Percentiles rank a stretch among this genome's conserved stretches.
Evolutionary conservation across 2,113 vertebrate genomes (phyloP).

Genomic region (Verasper variegatus): DNA sequence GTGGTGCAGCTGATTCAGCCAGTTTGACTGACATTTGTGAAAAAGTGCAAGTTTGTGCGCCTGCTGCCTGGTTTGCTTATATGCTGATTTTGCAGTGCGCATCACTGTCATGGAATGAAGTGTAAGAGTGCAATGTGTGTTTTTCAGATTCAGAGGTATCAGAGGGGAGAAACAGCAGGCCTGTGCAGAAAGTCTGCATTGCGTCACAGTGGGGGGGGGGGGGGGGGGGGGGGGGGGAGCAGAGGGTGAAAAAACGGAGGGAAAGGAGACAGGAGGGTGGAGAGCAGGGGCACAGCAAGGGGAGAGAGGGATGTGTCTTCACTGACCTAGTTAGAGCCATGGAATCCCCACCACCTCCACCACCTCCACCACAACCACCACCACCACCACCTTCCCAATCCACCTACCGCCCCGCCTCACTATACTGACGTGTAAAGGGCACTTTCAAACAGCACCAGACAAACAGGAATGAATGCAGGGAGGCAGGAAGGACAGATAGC

Average conservation of each 20-base stretch:
- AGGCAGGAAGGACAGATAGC: conserved; percentile 30
- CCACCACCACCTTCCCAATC: neutral
- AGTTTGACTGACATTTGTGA: conserved; percentile 9
- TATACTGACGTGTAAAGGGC: conserved; percentile 71
- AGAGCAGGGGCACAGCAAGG: conserved; percentile 55
- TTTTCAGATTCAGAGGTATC: conserved; percentile 34
- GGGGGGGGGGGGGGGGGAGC: conserved; percentile 61
- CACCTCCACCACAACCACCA: too few species aligned
- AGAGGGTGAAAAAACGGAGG: conserved; percentile 21
- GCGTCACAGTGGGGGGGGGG: conserved; percentile 55
- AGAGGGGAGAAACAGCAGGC: conserved; percentile 52
- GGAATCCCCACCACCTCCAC: conserved; percentile 42
- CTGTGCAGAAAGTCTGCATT: conserved; percentile 19
- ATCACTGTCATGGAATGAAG: conserved; percentile 12
- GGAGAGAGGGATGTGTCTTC: conserved; percentile 72
- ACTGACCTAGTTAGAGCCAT: conserved; percentile 79
- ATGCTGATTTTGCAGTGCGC: conserved; percentile 19
- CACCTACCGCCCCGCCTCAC: conserved; percentile 6
- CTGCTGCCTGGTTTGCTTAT: conserved; percentile 11
- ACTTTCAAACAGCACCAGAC: conserved; percentile 70
- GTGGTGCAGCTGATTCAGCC: conserved; percentile 46
- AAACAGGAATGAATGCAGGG: conserved; percentile 43
- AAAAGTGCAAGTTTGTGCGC: conserved; percentile 27
- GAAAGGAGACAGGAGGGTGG: conserved; percentile 35
- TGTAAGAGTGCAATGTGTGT: conserved; percentile 20